Conservation (phyloP, 1,140 invertebrate species). For the Pogonus chalceus region DNA sequence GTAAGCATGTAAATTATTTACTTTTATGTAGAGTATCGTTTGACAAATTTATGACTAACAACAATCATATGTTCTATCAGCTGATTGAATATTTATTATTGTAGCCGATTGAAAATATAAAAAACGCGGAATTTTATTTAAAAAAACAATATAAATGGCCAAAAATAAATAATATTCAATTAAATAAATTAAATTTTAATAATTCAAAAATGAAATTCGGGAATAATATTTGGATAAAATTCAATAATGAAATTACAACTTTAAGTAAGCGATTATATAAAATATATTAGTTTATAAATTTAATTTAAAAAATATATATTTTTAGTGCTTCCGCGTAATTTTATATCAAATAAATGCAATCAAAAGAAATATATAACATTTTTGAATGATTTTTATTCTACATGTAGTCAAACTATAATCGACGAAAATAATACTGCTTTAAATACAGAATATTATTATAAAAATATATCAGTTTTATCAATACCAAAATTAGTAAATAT, state of each 20-base stretch:
- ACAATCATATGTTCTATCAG: background rate
- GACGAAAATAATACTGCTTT: conserved; percentile 32
- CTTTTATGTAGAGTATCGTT: background rate
- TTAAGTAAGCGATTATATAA: background rate
- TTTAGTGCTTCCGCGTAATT: conserved; percentile 36
- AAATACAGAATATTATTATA: conserved; percentile 28
- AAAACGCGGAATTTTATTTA: conserved; percentile 16
- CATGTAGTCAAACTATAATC: conserved; percentile 36
- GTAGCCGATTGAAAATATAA: conserved; percentile 15
- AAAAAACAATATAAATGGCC: conserved; percentile 18
- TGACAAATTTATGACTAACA: background rate
- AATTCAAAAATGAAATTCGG: conserved; percentile 15
- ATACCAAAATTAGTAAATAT: conserved; percentile 16
- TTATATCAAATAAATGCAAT: conserved; percentile 34
- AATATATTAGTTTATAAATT: conserved; percentile 8
- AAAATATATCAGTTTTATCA: conserved; percentile 17
- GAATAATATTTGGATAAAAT: conserved; percentile 10
- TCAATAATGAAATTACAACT: conserved; percentile 10
- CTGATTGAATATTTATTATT: background rate
- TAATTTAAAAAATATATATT: conserved; percentile 16
- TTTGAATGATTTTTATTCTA: conserved; percentile 34
- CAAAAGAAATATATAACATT: conserved; percentile 35
- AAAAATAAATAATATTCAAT: conserved; percentile 3
- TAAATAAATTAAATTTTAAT: conserved; percentile 5
- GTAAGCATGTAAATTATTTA: background rate